Evolutionary conservation across 2,113 vertebrate genomes (phyloP), one percentile per base, ranked within the genome.

Genomic region (Oenanthe melanoleuca): DNA sequence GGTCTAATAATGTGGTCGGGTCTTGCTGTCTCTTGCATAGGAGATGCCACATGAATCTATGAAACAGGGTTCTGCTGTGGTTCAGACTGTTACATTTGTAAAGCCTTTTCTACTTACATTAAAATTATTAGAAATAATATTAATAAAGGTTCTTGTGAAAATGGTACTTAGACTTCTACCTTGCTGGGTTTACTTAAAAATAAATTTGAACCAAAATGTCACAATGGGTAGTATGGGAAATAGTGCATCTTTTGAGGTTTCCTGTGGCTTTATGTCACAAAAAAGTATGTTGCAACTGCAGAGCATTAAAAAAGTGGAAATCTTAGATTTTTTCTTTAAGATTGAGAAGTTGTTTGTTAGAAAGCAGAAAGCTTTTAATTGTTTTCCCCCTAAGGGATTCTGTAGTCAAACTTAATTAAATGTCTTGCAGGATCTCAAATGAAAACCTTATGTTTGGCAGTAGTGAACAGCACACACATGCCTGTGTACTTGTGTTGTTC

Each of bases 321-420:
- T 59, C 44, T 40, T 60, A 15, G n/a, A 6, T 65, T 69, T 90
- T 37, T 57, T 31, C 28, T 92, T 40, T 40, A 33, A 64, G 85
- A 83, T 29, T 57, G 79, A 85, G 26, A 77, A 70, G 55, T 53
- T 92, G 29, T 20, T 88, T 93, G 66, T 93, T 96, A 93, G 90
- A 96, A 95, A 95, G 90, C 88, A 88, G 82, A 89, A 86, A 60
- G 25, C 40, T 85, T 71, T 75, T 67, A 79, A 77, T 80, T 75
- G 18, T 91, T 82, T 90, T 72, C 31, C 42, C 87, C 75, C 37
- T 64, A 61, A 73, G 93, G 94, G 79, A 66, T 91, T 92, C 70
- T 75, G 25, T 61, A 89, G 70, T 72, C 78, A 70, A 65, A 81
- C 11, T 67, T 66, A 75, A 77, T 78, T 92, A 61, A 87, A 34